phyloP scores from a whole-genome alignment of 2,797 vertebrate genomes.

The Vireo griseus region DNA sequence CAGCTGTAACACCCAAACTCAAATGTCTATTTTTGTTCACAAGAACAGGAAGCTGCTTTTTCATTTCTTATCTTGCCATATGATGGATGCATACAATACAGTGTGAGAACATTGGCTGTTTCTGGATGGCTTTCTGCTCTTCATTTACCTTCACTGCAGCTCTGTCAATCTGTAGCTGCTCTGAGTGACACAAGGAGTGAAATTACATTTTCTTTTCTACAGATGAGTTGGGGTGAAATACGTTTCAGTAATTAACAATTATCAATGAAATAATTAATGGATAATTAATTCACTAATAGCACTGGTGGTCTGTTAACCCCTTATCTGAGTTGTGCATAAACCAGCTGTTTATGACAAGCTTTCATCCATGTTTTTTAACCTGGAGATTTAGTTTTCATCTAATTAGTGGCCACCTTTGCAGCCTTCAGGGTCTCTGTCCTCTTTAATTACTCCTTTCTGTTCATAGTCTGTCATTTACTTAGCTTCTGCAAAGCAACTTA shows the following conservation, averaged over 20 bases:
- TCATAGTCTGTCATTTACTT: slow-evolving; percentile 33
- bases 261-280: neutral
- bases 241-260: neutral
- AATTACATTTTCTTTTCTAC: neutral
- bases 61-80: neutral
- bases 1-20: neutral
- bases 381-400: neutral
- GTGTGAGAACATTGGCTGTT: neutral
- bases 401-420: slow-evolving; percentile 5
- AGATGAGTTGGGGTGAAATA: neutral
- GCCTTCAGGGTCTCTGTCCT: neutral
- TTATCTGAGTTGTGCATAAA: slow-evolving; percentile 19
- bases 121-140: neutral
- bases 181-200: neutral
- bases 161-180: neutral
- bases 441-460: slow-evolving; percentile 55
- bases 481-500: slow-evolving; percentile 6
- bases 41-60: neutral
- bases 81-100: neutral
- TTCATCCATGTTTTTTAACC: slow-evolving; percentile 23
- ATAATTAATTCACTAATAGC: neutral
- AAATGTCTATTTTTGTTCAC: neutral
- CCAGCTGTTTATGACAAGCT: slow-evolving; percentile 33
- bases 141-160: neutral
- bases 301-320: slow-evolving; percentile 13